Evolutionary conservation across 53 echinoderm and acorn worm genomes (phyloP).

Genomic region (Mesocentrotus franciscanus): DNA sequence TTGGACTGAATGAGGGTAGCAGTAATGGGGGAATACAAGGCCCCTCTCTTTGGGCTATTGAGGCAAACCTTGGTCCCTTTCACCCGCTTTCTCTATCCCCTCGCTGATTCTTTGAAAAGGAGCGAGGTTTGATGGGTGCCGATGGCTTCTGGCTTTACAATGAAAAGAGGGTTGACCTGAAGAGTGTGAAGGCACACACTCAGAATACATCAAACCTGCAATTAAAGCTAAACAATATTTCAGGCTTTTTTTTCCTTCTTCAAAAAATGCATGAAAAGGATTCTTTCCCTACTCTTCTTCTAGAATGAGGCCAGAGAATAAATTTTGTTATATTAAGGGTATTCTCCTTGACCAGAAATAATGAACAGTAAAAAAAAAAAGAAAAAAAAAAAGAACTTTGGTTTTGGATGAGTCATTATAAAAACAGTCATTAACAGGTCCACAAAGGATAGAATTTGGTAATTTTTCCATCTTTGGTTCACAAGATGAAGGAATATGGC

Average conservation of each 20-base stretch:
- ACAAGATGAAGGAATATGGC: not conserved
- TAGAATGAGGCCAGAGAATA: not conserved
- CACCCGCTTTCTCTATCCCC: not conserved
- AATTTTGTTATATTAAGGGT: not conserved
- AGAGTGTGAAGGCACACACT: slow-evolving; percentile 36
- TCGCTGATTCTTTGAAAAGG: slow-evolving; percentile 19
- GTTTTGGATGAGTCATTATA: slow-evolving; percentile 42
- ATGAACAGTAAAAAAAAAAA: not conserved
- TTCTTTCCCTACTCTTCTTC: not conserved
- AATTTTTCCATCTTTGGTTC: not conserved
- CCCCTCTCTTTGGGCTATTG: slow-evolving; percentile 23
- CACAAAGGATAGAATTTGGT: not conserved
- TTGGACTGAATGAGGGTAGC: slow-evolving; percentile 34
- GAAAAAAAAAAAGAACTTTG: not conserved
- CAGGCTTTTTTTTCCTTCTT: not conserved
- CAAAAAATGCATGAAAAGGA: slow-evolving; percentile 10
- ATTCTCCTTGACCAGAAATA: slow-evolving; percentile 56
- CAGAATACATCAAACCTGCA: slow-evolving; percentile 42
- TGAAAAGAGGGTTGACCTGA: slow-evolving; percentile 44
- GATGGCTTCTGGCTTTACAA: not conserved
- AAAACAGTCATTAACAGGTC: slow-evolving; percentile 22
- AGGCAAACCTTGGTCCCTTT: slow-evolving; percentile 34
- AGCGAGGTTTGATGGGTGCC: slow-evolving; percentile 42
- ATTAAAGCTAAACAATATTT: slow-evolving; percentile 24
- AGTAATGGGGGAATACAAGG: slow-evolving; percentile 61